Evolutionary conservation across 2,113 vertebrate species (phyloP).

Genomic region (Lepisosteus oculatus): DNA sequence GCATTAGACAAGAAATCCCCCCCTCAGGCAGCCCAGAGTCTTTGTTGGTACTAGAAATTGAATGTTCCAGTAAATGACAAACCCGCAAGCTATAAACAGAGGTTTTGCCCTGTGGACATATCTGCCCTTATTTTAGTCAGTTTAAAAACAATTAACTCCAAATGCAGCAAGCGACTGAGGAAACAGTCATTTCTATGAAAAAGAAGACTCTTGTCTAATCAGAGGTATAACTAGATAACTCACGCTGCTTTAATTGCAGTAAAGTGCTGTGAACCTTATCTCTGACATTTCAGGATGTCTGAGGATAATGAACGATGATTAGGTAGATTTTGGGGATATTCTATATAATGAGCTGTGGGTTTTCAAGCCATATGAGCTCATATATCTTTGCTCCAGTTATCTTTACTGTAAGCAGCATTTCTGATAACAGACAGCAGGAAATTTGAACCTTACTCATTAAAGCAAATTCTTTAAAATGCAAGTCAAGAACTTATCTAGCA

Average conservation of each 20-base stretch:
- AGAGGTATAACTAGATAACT: slow-evolving; percentile 46
- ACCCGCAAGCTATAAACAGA: slow-evolving; percentile 15
- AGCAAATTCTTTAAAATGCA: background rate
- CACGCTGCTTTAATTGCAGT: slow-evolving; percentile 60
- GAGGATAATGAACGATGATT: slow-evolving; percentile 46
- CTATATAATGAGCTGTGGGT: slow-evolving; percentile 47
- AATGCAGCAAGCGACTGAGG: background rate
- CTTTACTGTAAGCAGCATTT: background rate
- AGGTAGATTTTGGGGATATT: slow-evolving; percentile 36
- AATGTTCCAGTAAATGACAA: slow-evolving; percentile 5
- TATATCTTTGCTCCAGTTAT: background rate
- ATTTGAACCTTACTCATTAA: background rate
- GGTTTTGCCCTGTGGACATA: slow-evolving; percentile 24
- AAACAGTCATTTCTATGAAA: slow-evolving; percentile 14
- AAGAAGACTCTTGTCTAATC: slow-evolving; percentile 53
- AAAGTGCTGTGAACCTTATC: slow-evolving; percentile 60
- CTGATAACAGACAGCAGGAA: slow-evolving; percentile 1
- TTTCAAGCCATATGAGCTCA: slow-evolving; percentile 33
- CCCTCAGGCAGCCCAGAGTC: slow-evolving; percentile 5
- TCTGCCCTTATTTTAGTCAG: slow-evolving; percentile 24
- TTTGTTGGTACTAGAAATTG: slow-evolving; percentile 20
- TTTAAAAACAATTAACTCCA: slow-evolving; percentile 30
- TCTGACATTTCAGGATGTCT: slow-evolving; percentile 55
- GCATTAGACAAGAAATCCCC: background rate
- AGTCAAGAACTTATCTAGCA: background rate